Conservation (phyloP, 2,113 vertebrate genomes). For the Cyanoramphus novaezelandiae region DNA sequence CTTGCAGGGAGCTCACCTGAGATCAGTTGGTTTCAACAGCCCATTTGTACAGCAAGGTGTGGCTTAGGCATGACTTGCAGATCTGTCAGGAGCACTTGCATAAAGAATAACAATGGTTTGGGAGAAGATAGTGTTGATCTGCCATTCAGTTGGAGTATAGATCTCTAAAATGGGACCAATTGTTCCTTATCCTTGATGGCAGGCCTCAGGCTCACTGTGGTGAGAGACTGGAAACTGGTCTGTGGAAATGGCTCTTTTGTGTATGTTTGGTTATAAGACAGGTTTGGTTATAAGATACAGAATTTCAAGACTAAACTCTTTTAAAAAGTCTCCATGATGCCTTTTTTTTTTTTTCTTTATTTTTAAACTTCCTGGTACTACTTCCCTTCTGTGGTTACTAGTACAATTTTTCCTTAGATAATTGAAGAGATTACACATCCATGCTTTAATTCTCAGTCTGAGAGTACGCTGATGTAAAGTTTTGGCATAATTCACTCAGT, state of each 20-base stretch:
- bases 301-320: not conserved
- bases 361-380: not conserved
- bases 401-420: not conserved
- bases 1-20: not conserved
- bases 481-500: not conserved
- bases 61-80: not conserved
- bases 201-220: not conserved
- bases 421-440: not conserved
- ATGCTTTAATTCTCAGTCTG: not conserved
- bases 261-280: not conserved
- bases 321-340: not conserved
- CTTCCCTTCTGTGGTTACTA: not conserved
- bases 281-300: not conserved
- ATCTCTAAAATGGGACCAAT: not conserved
- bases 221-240: not conserved
- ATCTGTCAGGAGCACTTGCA: accelerated
- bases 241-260: not conserved
- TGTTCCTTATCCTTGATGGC: not conserved
- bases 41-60: not conserved
- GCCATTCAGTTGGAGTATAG: not conserved
- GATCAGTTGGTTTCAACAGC: not conserved
- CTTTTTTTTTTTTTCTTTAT: not conserved
- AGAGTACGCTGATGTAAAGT: not conserved
- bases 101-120: not conserved
- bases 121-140: not conserved